Conservation (phyloP, 2,797 vertebrate genomes). For the Periophthalmus magnuspinnatus region DNA sequence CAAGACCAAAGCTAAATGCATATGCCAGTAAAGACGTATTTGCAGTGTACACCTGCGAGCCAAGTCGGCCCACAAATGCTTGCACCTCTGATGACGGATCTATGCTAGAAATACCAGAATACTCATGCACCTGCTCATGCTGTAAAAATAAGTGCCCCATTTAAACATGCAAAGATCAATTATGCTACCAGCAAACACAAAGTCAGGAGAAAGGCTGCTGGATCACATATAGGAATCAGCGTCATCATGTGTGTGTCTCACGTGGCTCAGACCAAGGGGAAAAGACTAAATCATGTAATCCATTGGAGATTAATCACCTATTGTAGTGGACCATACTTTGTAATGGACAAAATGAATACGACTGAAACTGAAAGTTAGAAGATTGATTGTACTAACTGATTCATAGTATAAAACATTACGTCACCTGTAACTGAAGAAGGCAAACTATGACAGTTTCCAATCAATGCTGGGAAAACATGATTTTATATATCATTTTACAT, state of each 20-base stretch:
- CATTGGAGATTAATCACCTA: background rate
- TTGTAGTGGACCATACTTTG: background rate
- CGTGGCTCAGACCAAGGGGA: background rate
- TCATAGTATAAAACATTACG: background rate
- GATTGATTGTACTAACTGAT: too few species aligned
- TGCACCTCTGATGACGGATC: constrained; percentile 67
- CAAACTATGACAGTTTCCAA: background rate
- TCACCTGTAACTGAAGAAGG: background rate
- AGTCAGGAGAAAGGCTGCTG: constrained; percentile 24
- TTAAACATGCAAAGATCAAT: constrained; percentile 70
- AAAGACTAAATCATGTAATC: background rate
- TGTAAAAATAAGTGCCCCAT: constrained; percentile 75
- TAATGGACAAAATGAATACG: background rate
- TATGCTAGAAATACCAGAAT: constrained; percentile 50
- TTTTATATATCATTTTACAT: background rate
- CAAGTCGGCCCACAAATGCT: constrained; percentile 67
- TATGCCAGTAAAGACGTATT: constrained; percentile 12
- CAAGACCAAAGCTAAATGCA: background rate
- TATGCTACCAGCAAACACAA: constrained; percentile 32
- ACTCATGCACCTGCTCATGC: constrained; percentile 65
- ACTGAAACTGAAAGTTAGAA: too few species aligned
- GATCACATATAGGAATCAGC: constrained; percentile 23
- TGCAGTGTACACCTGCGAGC: constrained; percentile 38
- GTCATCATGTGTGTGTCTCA: constrained; percentile 13
- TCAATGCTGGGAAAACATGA: background rate